A percentile compares a stretch with the other conserved stretches of the same genome.
Conservation (phyloP, 2,113 vertebrate genomes). For the Cyprinodon tularosa region DNA sequence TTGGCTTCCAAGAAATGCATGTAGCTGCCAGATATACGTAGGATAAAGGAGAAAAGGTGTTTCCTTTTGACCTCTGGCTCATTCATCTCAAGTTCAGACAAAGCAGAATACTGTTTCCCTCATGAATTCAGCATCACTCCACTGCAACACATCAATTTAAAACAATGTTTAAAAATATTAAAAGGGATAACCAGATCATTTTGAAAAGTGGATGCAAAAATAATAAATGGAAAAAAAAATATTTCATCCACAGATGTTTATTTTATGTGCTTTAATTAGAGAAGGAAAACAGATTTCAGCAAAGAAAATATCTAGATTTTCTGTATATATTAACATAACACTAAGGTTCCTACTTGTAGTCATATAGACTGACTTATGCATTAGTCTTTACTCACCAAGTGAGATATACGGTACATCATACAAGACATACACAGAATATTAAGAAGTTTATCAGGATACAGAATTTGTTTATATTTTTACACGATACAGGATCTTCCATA, state of each 20-base stretch:
- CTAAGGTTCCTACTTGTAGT: no score
- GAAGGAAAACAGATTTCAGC: no score
- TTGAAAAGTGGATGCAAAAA: not conserved
- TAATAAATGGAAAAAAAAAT: not conserved
- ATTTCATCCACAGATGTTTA: not conserved
- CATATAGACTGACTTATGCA: no score
- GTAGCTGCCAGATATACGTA: not conserved
- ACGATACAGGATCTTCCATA: no score
- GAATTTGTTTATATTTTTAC: no score
- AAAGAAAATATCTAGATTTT: no score
- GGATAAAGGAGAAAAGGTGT: not conserved
- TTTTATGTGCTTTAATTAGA: no score
- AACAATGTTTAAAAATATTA: not conserved
- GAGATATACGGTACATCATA: no score
- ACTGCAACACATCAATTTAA: not conserved
- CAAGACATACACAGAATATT: no score
- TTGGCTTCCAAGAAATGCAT: not conserved
- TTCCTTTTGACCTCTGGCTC: not conserved
- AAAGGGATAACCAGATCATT: not conserved
- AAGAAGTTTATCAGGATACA: no score
- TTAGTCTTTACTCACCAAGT: no score
- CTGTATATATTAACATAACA: no score
- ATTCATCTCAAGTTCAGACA: not conserved
- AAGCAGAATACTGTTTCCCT: not conserved
- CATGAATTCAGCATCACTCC: not conserved